Evolutionary conservation across 2,888 invertebrate genomes (phyloP).

Genomic region (Mallateleia sp.): DNA sequence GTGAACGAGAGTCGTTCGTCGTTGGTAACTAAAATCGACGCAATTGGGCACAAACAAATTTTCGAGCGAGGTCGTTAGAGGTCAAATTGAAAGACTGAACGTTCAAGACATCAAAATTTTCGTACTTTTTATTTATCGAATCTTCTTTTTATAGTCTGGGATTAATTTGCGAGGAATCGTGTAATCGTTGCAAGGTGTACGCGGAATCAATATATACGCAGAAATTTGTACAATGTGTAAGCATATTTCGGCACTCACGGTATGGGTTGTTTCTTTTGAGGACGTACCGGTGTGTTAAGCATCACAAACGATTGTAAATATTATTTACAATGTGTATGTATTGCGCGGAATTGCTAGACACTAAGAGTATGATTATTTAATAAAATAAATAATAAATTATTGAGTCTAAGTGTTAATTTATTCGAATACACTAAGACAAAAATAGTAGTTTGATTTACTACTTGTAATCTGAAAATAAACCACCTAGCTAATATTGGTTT

Average conservation of each 20-base stretch:
- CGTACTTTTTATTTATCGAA: background rate
- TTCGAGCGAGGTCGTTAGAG: slow-evolving; percentile 20
- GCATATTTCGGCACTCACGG: slow-evolving; percentile 30
- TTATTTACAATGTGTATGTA: slow-evolving; percentile 70
- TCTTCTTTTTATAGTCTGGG: slow-evolving; percentile 17
- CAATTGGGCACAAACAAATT: background rate
- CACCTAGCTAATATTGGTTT: too few relatives aligned
- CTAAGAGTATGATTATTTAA: slow-evolving; percentile 67
- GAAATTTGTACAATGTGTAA: slow-evolving; percentile 49
- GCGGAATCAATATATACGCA: slow-evolving; percentile 10
- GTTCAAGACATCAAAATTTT: slow-evolving; percentile 29
- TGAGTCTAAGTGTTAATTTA: slow-evolving; percentile 6
- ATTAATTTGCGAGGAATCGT: slow-evolving; percentile 23
- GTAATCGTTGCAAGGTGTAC: slow-evolving; percentile 33
- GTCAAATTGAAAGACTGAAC: slow-evolving; percentile 47
- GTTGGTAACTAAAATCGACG: background rate
- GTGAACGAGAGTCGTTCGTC: background rate
- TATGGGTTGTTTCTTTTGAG: slow-evolving; percentile 31
- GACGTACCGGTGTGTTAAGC: slow-evolving; percentile 24
- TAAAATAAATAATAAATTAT: slow-evolving; percentile 59
- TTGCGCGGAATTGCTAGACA: slow-evolving; percentile 70
- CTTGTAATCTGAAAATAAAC: too few relatives aligned
- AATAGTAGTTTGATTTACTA: too few relatives aligned
- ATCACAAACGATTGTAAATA: slow-evolving; percentile 61
- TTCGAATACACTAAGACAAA: too few relatives aligned